A percentile compares a stretch with the other conserved stretches of the same genome.
Evolutionary conservation across 2,888 invertebrate genomes (phyloP).

Genomic region (Calephelis perditalis): DNA sequence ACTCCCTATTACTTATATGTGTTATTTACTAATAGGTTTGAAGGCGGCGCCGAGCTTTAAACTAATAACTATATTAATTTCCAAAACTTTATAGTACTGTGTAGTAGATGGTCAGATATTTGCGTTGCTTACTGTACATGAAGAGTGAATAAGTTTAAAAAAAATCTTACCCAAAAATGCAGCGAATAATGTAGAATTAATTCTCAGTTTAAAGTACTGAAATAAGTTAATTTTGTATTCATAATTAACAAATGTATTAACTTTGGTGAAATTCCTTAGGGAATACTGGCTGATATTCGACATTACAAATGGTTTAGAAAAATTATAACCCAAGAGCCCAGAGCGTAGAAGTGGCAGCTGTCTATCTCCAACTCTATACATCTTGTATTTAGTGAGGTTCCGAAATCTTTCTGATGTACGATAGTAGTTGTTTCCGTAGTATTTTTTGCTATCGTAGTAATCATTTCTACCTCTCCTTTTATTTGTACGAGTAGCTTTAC

Average conservation of each 20-base stretch:
- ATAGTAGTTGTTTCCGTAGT: conserved; percentile 50
- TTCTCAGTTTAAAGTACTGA: conserved; percentile 64
- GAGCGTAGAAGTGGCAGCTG: conserved; percentile 43
- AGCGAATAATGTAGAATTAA: conserved; percentile 59
- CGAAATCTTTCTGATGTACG: conserved; percentile 47
- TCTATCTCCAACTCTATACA: conserved; percentile 39
- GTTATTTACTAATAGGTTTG: too few species aligned
- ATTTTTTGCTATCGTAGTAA: conserved; percentile 22
- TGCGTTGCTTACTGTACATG: too few species aligned
- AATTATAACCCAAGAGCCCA: conserved; percentile 48
- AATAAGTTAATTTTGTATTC: conserved; percentile 41
- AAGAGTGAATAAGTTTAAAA: too few species aligned
- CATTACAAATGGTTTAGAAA: conserved; percentile 49
- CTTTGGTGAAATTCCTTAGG: conserved; percentile 33
- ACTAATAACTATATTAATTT: too few species aligned
- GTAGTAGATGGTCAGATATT: too few species aligned
- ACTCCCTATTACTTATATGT: too few species aligned
- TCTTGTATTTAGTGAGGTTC: conserved; percentile 46
- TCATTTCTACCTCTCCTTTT: conserved; percentile 18
- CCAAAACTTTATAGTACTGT: too few species aligned
- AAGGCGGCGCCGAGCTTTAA: too few species aligned
- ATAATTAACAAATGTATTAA: conserved; percentile 25
- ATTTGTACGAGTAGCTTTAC: conserved; percentile 25
- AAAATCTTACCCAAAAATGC: conserved; percentile 51
- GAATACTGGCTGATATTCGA: conserved; percentile 47